Percentiles rank a stretch among this genome's conserved stretches.
Conservation (phyloP, 2,888 invertebrate genomes). For the Nebria salina region DNA sequence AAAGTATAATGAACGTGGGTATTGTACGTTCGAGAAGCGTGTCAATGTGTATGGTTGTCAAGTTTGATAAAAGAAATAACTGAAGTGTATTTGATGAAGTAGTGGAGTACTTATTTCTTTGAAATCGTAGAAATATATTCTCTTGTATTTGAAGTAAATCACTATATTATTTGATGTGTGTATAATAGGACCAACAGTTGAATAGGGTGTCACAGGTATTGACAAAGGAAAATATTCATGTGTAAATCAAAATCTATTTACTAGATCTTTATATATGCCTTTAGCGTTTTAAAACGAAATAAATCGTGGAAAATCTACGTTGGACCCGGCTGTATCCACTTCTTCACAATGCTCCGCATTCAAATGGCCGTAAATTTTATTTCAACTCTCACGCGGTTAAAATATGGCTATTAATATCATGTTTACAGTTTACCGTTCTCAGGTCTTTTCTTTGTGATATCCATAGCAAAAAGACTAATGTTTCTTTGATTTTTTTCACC, state of each 20-base stretch:
- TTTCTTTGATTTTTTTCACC: background rate
- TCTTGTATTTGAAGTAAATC: background rate
- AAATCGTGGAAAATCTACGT: no score
- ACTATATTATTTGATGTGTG: background rate
- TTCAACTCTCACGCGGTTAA: background rate
- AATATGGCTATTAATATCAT: constrained; percentile 1
- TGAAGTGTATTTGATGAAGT: background rate
- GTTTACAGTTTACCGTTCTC: constrained; percentile 1
- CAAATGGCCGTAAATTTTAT: background rate
- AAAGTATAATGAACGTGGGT: background rate
- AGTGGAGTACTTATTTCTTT: background rate
- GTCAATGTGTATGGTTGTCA: background rate
- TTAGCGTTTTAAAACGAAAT: background rate
- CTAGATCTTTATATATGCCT: background rate
- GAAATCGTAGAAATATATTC: background rate
- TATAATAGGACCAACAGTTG: background rate
- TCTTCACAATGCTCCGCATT: background rate
- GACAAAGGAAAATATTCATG: no score
- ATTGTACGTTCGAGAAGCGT: background rate
- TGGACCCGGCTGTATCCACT: background rate
- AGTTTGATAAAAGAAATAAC: background rate
- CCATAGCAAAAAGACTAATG: background rate
- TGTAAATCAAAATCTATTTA: no score
- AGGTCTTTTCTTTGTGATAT: background rate
- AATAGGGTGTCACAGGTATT: background rate